These are phyloP conservation scores for Oscheius onirici DNA, from an alignment of 2,888 invertebrate genomes.

Conservation along the genomic window DNA sequence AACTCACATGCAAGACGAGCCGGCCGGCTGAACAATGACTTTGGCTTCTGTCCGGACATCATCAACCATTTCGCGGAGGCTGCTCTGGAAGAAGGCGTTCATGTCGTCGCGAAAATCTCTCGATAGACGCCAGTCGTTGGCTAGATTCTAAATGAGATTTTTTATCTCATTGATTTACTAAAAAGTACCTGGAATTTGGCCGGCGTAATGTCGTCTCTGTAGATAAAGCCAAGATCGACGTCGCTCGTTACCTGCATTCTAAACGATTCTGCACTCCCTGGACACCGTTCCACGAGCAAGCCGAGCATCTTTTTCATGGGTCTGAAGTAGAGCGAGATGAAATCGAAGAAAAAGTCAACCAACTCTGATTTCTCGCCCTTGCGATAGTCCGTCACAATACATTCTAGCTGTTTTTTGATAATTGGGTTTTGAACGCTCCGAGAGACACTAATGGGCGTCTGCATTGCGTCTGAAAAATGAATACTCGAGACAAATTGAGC, in stretches of 20 bases:
- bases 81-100: conserved; percentile 18
- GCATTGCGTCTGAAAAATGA: neutral
- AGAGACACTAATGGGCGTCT: neutral
- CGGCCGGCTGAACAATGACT: neutral
- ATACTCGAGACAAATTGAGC: too few species aligned
- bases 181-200: conserved; percentile 13
- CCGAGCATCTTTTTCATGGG: neutral
- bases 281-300: conserved; percentile 6
- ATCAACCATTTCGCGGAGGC: conserved; percentile 5
- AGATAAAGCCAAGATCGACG: conserved; percentile 12
- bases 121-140: conserved; percentile 14
- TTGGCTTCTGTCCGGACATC: neutral
- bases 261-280: neutral
- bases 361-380: conserved; percentile 1
- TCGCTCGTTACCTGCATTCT: conserved; percentile 9
- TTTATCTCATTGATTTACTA: neutral
- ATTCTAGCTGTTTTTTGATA: conserved; percentile 2
- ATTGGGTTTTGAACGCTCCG: neutral
- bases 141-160: neutral
- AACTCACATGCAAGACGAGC: conserved; percentile 8
- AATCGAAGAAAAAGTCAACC: neutral
- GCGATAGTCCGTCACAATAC: conserved; percentile 11
- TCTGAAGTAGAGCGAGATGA: conserved; percentile 5
- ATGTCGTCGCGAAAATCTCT: conserved; percentile 18
- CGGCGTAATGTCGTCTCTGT: conserved; percentile 15